Base-by-base conservation (phyloP, 92 coral and sea anemone genomes). In the Porites rus region DNA sequence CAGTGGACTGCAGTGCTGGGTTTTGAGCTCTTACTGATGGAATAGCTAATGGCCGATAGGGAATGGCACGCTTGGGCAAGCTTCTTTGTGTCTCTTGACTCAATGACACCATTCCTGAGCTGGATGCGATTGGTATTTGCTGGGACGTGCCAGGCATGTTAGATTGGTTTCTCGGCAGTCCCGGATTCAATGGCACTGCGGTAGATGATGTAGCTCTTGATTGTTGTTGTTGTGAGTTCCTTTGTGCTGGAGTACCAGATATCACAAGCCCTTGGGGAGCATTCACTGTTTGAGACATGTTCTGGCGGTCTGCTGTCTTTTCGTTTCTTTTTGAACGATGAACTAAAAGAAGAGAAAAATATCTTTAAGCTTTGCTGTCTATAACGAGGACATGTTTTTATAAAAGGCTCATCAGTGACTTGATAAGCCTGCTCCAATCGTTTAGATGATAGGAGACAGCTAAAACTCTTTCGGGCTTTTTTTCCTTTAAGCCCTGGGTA, bases 221-320 rank as follows among this genome's bases (percentile, higher is more conserved):
- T 14, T 68, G 58, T 17, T 22, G 58, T 17, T 22, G 54, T 3
- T 1, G 12, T 19, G 43, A 46, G 8, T 52, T 80, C 17, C 64
- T 25, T 51, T 80, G 85, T 65, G 64, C 64, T 20, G 51, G 75
- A 66, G 50, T 51, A 67, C 66, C 66, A 25, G 74, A 65, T 31
- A 51, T 70, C 51, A 21, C 60, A 63, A 13, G 28, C 10, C 65
- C 63, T 67, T 79, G 69, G 43, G 60, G 38, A 4, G 16, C 21
- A 24, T 53, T 28, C 18, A 61, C 22, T 3, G 63, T 51, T 14
- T 66, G 50, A 14, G 50, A 13, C 1, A n/a, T n/a, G 51, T 43
- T 62, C 12, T 43, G 38, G 11, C 22, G 65, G 28, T 81, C 60
- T 71, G 77, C 10, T 18, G 17, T 10, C 4, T 69, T 56, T 20